Conservation (phyloP, 2,113 vertebrate genomes). For the cattle (Bos taurus) region DNA sequence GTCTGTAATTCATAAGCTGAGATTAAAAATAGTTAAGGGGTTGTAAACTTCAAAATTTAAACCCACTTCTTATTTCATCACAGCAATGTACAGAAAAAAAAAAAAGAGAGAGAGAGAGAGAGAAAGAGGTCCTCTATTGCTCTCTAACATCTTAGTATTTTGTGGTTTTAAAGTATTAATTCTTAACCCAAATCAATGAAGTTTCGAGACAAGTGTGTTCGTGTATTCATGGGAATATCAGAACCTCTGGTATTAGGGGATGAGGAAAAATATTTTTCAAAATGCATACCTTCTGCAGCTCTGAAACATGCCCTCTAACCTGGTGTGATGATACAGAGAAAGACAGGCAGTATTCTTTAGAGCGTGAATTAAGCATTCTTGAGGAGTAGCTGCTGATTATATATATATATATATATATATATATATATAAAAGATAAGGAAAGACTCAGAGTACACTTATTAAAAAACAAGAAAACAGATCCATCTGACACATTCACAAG, state of each 20-base stretch:
- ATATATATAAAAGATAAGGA: neutral
- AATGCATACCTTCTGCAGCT: neutral
- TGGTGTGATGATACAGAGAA: neutral
- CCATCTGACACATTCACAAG: neutral
- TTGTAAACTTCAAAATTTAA: neutral
- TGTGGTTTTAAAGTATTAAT: neutral
- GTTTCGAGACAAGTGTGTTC: accelerated
- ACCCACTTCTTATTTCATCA: neutral
- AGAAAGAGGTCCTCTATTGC: neutral
- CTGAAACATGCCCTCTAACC: neutral
- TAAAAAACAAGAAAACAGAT: neutral
- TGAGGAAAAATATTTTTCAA: neutral
- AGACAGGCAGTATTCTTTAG: neutral
- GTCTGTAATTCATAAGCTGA: neutral
- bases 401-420: neutral
- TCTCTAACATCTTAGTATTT: neutral
- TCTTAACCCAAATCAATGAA: neutral
- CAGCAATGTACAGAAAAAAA: neutral
- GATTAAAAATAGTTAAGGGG: neutral
- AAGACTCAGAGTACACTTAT: neutral
- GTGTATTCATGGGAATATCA: neutral
- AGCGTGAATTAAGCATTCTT: neutral
- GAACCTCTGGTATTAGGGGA: neutral
- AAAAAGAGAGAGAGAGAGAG: neutral
- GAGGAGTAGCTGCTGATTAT: neutral